Evolutionary conservation across 2,888 invertebrate genomes (phyloP).

Genomic region (Agrochola lychnidis): DNA sequence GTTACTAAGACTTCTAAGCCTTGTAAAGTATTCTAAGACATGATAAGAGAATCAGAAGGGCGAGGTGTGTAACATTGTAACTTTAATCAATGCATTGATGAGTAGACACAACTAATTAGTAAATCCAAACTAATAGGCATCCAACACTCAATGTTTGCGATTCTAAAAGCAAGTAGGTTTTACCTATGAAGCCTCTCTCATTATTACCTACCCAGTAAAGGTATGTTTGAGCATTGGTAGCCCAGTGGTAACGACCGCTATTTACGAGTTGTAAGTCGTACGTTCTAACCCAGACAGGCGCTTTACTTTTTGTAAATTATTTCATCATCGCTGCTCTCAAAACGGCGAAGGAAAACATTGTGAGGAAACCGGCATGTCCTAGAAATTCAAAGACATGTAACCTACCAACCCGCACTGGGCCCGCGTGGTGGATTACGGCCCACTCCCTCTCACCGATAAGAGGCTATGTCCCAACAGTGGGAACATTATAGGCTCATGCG

Average conservation of each 20-base stretch:
- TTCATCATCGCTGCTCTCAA: no score
- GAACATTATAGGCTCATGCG: background rate
- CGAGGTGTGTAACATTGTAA: background rate
- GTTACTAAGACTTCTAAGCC: background rate
- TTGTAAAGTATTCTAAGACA: no score
- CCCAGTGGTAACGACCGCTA: no score
- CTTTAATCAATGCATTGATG: background rate
- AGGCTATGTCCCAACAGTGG: background rate
- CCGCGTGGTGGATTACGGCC: background rate
- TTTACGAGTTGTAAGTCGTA: no score
- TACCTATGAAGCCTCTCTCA: background rate
- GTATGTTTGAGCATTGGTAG: no score
- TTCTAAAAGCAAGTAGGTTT: background rate
- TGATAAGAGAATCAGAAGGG: background rate
- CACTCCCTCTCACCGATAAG: background rate
- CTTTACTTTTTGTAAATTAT: no score
- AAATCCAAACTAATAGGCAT: background rate
- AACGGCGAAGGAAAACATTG: no score
- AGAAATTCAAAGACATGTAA: no score
- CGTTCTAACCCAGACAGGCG: no score
- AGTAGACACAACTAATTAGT: background rate
- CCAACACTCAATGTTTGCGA: background rate
- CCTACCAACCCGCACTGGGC: no score
- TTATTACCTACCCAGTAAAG: background rate
- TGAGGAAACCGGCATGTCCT: no score